These are phyloP conservation scores for Nannobrachium achirus DNA, from an alignment of 2,113 vertebrate species.

Conservation along the genomic window DNA sequence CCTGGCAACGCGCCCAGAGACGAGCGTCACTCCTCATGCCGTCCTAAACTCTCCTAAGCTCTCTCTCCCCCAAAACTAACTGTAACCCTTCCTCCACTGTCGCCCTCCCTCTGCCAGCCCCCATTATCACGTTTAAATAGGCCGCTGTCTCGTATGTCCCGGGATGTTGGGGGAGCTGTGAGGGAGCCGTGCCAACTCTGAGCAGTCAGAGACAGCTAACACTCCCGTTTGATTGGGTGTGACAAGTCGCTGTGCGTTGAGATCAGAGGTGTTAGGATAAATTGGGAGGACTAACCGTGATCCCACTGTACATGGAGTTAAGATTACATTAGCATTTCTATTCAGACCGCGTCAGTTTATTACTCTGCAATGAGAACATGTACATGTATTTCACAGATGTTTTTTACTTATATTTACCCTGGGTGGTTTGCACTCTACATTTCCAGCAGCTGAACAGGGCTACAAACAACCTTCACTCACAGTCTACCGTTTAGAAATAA, in stretches of 20 bases:
- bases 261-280: neutral
- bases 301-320: slow-evolving; percentile 22
- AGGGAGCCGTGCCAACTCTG: neutral
- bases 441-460: no score
- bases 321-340: slow-evolving; percentile 6
- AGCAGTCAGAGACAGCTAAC: neutral
- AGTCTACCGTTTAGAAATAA: neutral
- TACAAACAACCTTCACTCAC: neutral
- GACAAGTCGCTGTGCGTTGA: slow-evolving; percentile 15
- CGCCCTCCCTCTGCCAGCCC: neutral
- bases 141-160: slow-evolving; percentile 8
- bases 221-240: slow-evolving; percentile 13
- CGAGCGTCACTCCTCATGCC: slow-evolving; percentile 35
- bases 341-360: neutral
- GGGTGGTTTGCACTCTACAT: no score
- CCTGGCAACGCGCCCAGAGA: slow-evolving; percentile 53
- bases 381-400: no score
- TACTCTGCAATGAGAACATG: neutral
- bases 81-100: slow-evolving; percentile 28
- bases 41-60: slow-evolving; percentile 46
- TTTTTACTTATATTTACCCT: no score
- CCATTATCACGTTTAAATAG: slow-evolving; percentile 63
- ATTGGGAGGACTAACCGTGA: slow-evolving; percentile 8
- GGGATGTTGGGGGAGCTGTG: neutral
- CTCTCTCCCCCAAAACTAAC: slow-evolving; percentile 55